phyloP scores from a whole-genome alignment of 2,888 invertebrate species.

The Epirrhoe alternata region DNA sequence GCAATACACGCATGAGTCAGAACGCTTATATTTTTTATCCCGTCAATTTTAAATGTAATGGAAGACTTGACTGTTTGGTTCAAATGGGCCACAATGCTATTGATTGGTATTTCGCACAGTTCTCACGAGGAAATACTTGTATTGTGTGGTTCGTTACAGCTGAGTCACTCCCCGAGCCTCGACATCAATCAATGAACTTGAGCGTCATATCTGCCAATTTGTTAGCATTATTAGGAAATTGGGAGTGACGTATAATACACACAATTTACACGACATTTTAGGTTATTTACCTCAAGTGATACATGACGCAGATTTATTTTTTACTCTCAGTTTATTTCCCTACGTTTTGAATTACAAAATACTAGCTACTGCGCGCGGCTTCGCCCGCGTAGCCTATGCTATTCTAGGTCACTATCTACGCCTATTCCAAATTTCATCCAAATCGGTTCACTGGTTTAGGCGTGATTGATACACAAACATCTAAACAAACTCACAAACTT shows the following conservation, averaged over 20 bases:
- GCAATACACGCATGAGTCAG: conserved; percentile 62
- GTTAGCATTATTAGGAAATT: conserved; percentile 28
- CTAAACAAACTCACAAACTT: too few species aligned
- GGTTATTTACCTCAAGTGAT: neutral
- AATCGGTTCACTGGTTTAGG: too few species aligned
- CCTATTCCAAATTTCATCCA: too few species aligned
- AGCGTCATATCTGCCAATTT: conserved; percentile 28
- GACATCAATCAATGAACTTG: conserved; percentile 40
- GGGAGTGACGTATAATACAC: conserved; percentile 6
- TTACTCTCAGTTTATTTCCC: too few species aligned
- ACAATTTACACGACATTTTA: neutral
- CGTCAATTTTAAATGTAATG: conserved; percentile 69
- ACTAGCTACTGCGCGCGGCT: too few species aligned
- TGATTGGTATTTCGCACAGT: conserved; percentile 43
- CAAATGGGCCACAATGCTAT: conserved; percentile 45
- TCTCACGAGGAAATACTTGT: conserved; percentile 38
- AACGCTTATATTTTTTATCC: conserved; percentile 65
- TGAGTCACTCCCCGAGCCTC: conserved; percentile 31
- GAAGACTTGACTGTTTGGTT: conserved; percentile 58
- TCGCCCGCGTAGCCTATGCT: too few species aligned
- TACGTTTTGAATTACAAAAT: too few species aligned
- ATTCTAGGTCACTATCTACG: too few species aligned
- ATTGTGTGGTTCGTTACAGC: conserved; percentile 29
- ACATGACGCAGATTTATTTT: too few species aligned
- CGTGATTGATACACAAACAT: too few species aligned